Base-by-base conservation (phyloP, 2,113 vertebrate species). In the Oreochromis spilurus region DNA sequence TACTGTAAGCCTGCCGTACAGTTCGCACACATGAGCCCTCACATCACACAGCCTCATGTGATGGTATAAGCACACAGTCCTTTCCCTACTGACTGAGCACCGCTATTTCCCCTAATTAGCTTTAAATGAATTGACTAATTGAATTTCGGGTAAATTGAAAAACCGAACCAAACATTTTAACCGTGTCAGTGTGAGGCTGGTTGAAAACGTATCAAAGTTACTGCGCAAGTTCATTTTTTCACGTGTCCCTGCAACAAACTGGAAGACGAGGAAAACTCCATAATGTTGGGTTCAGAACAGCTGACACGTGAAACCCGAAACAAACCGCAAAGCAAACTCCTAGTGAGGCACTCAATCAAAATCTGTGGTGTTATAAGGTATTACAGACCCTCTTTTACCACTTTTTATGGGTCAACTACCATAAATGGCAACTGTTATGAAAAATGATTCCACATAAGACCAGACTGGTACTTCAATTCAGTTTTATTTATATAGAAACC, bases 51-150 rank as follows among this genome's bases (percentile, higher is more conserved):
- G 13, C 34, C 9, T n/a, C 16, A 1, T 53, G 60, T 45, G 5
- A 7, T 40, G 58, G 6, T 31, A n/a, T 52, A 52, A 77, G 52
- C 45, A 75, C 43, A 52, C 4, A 9, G 72, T 52, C 26, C 16
- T n/a, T 53, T 36, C n/a, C 78, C 11, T 31, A 13, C 50, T 60
- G 79, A 84, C 7, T 21, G 75, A 82, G 19, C 34, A 11, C 10
- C 3, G 19, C 50, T 29, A 43, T 34, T 77, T 52, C 10, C 45
- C 45, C 72, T 77, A 77, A 87, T 85, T 78, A 48, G 54, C 24
- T 17, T 72, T 26, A 54, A 88, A 87, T 89, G 14, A 87, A 85
- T 54, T 40, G 26, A 78, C 10, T 88, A 80, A 85, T 87, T 29
- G 11, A 53, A 83, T 90, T 80, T 50, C 5, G 38, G 78, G 17